Base-by-base conservation (phyloP, 1,140 invertebrate genomes). In the Cyphomyrmex costatus region DNA sequence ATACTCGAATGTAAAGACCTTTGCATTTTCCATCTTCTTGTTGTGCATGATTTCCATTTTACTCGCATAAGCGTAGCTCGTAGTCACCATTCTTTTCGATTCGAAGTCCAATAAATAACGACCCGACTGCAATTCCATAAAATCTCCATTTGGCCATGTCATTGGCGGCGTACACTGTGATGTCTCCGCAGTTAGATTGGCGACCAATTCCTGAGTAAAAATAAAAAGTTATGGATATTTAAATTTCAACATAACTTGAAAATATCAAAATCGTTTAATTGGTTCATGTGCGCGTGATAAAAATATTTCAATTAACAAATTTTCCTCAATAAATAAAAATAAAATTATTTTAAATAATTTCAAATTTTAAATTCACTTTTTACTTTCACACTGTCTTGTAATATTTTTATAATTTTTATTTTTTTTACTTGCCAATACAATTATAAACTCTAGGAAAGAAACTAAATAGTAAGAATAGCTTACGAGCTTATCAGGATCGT, bases 1-100 rank as follows among this genome's bases (percentile, higher is more conserved):
- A 93, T 98, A 98, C 91, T 99, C 98, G 86, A 98, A 98, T 0
- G 98, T 98, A 86, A 98, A 98, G 83, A 97, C 97, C 95, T 98
- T 98, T 6, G 97, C 95, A 93, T 96, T 97, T 70, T 97, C 97
- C 24, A 96, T 95, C 30, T 96, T 96, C 89, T 96, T 96, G 85
- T 97, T 96, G 89, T 98, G 97, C 58, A 96, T 96, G 60, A 98
- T 95, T 93, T 98, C 97, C 97, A 98, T 98, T 95, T 97, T 97
- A 61, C 97, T 97, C 42, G 97, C 92, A 96, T 96, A 93, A 96
- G 97, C 85, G 27, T 95, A 93, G 83, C 92, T 94, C 0, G 93
- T 89, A 0, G 94, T 94, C 2, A 95, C 93, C 92, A 94, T 95
- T 85, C 96, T 91, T 33, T 95, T 95, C 0, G 97, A 97, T 85